Percentiles rank a stretch among this genome's conserved stretches.
Evolutionary conservation across 2,888 invertebrate species (phyloP).

Genomic region (Seladonia tumulorum): DNA sequence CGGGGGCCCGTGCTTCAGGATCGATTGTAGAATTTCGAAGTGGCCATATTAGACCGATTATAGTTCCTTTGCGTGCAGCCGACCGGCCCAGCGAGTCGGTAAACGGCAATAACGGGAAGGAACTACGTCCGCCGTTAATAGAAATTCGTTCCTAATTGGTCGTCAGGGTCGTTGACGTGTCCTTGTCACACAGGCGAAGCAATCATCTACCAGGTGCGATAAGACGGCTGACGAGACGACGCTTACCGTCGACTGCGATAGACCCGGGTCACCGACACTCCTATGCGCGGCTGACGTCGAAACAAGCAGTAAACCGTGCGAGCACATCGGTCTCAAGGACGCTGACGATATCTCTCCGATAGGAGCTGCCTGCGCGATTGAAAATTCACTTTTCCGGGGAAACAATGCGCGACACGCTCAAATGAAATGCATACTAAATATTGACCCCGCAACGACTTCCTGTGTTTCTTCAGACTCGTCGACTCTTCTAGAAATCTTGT

Average conservation of each 20-base stretch:
- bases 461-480: no score
- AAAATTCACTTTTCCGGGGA: neutral
- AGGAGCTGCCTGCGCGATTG: neutral
- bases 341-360: slow-evolving; percentile 18
- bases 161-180: slow-evolving; percentile 53
- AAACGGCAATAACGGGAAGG: slow-evolving; percentile 22
- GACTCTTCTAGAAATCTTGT: no score
- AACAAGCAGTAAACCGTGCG: slow-evolving; percentile 37
- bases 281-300: slow-evolving; percentile 39
- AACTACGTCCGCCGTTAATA: slow-evolving; percentile 14
- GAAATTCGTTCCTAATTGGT: slow-evolving; percentile 50
- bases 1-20: neutral
- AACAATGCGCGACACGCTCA: neutral
- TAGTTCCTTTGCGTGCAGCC: neutral
- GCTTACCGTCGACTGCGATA: slow-evolving; percentile 42
- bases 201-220: slow-evolving; percentile 54
- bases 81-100: neutral
- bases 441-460: no score
- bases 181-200: slow-evolving; percentile 27
- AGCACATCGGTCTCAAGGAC: slow-evolving; percentile 34
- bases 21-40: neutral
- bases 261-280: slow-evolving; percentile 60
- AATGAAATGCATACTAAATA: no score
- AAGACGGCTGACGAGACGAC: slow-evolving; percentile 49
- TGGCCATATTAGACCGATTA: neutral